A percentile compares a stretch with the other conserved stretches of the same genome.
These are phyloP conservation scores for Ochotona curzoniae DNA, from an alignment of 2,113 vertebrate genomes.

Conservation along the genomic window DNA sequence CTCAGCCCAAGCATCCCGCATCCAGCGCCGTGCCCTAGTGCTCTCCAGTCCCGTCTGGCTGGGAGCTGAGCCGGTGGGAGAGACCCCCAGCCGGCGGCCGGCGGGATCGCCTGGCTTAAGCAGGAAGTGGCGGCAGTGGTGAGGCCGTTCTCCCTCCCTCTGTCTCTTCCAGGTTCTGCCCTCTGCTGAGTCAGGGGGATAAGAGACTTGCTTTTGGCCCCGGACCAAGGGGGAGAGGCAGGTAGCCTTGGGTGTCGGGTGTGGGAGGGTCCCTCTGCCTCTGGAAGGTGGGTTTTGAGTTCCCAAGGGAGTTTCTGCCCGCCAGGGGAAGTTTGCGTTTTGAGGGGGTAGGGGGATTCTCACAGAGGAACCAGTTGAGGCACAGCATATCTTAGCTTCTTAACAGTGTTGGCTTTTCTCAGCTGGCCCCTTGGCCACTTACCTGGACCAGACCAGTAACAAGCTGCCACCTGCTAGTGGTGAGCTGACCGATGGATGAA, in stretches of 20 bases:
- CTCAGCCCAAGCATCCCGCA: neutral
- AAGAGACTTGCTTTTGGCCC: conserved; percentile 74
- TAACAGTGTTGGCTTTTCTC: conserved; percentile 33
- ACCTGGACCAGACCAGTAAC: conserved; percentile 56
- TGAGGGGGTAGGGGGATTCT: neutral
- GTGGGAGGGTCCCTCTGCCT: neutral
- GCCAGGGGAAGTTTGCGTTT: conserved; percentile 20
- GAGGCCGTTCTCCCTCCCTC: neutral
- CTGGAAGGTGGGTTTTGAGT: neutral
- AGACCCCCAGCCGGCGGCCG: neutral
- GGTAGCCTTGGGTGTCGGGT: conserved; percentile 31
- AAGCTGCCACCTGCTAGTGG: conserved; percentile 52
- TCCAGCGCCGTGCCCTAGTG: neutral
- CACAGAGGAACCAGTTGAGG: neutral
- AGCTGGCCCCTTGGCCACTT: neutral
- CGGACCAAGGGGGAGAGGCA: conserved; percentile 75
- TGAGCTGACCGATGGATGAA: neutral
- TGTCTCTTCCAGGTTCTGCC: conserved; percentile 70
- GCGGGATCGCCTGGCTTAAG: neutral
- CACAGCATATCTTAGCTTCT: neutral
- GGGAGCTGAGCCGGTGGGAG: neutral
- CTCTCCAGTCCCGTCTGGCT: neutral
- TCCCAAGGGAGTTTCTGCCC: neutral
- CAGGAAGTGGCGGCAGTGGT: conserved; percentile 45
- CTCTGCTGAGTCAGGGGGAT: conserved; percentile 86